Evolutionary conservation across 2,113 vertebrate genomes (phyloP).

Genomic region (Willisornis vidua): DNA sequence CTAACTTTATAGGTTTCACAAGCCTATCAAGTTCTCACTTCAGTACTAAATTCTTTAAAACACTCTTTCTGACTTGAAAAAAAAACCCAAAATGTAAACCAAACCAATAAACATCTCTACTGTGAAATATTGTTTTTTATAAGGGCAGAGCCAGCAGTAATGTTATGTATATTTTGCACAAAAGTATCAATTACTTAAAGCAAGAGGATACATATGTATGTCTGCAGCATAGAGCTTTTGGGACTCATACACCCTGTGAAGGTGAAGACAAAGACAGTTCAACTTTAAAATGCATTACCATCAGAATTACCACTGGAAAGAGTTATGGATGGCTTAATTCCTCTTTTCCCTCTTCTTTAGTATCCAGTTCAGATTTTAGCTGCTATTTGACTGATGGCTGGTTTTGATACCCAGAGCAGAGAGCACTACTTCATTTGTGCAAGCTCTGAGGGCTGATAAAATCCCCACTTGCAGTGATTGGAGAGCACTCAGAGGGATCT

Average conservation of each 20-base stretch:
- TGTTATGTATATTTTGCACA: rapidly evolving
- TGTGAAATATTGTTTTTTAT: background rate
- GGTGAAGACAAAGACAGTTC: background rate
- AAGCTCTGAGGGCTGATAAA: background rate
- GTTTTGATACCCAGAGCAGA: constrained; percentile 12
- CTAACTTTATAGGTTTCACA: background rate
- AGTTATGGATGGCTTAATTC: background rate
- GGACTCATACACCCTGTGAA: background rate
- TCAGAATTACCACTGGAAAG: background rate
- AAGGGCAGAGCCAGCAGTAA: background rate
- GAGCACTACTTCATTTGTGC: background rate
- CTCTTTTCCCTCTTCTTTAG: background rate
- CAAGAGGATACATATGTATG: no score
- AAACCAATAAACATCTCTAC: background rate
- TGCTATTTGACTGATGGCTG: background rate
- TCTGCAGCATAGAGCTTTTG: background rate
- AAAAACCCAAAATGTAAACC: background rate
- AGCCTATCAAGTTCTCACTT: background rate
- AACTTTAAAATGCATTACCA: background rate
- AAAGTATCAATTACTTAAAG: background rate
- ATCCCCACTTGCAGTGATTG: background rate
- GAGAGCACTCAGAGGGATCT: background rate
- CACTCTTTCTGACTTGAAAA: background rate
- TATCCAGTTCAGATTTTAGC: background rate
- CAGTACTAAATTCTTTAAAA: background rate